Evolutionary conservation across 2,113 vertebrate species (phyloP).

Genomic region (Alligator sinensis): DNA sequence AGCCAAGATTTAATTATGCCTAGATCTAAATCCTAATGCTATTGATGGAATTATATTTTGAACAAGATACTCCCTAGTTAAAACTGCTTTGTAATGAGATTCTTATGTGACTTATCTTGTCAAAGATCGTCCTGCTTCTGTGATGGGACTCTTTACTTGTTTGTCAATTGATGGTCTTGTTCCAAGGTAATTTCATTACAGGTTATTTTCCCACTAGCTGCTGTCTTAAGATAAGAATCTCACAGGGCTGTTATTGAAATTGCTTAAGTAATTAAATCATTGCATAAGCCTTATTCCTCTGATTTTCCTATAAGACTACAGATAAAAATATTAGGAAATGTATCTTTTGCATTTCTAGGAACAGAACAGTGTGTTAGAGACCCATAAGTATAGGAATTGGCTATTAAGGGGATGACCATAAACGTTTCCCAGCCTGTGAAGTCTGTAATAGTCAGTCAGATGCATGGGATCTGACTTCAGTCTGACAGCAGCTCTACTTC

Average conservation of each 20-base stretch:
- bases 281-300: slow-evolving; percentile 8
- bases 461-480: rapidly evolving
- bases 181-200: background rate
- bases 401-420: background rate
- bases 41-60: background rate
- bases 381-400: background rate
- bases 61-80: slow-evolving; percentile 5
- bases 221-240: slow-evolving; percentile 62
- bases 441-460: background rate
- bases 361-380: background rate
- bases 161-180: background rate
- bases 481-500: background rate
- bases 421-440: background rate
- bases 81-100: slow-evolving; percentile 11
- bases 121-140: background rate
- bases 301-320: rapidly evolving
- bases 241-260: slow-evolving; percentile 37
- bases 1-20: background rate
- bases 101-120: background rate
- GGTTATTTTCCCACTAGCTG: slow-evolving; percentile 29
- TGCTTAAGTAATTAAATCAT: slow-evolving; percentile 36
- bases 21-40: slow-evolving; percentile 15
- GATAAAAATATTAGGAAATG: background rate
- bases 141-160: background rate
- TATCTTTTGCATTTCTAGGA: background rate